phyloP scores from a whole-genome alignment of 1,140 invertebrate species.

The Heliothis virescens region DNA sequence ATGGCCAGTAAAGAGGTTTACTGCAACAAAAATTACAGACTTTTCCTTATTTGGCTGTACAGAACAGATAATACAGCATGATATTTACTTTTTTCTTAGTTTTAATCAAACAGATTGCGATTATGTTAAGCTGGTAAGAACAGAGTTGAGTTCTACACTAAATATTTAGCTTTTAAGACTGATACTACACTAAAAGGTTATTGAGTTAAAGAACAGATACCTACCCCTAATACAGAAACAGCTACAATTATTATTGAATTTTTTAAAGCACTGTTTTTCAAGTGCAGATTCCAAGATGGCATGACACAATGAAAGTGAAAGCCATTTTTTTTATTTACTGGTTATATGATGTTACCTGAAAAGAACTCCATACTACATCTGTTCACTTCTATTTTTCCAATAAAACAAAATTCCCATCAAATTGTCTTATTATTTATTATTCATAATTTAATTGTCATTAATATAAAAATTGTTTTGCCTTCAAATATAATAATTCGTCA shows the following conservation, averaged over 20 bases:
- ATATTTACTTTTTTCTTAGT: constrained; percentile 1
- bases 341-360: constrained; percentile 30
- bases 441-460: constrained; percentile 20
- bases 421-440: constrained; percentile 31
- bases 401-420: constrained; percentile 27
- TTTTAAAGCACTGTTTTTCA: too few relatives aligned
- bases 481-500: constrained; percentile 72
- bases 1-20: constrained; percentile 68
- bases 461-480: constrained; percentile 51
- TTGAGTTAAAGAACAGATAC: constrained; percentile 59
- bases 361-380: constrained; percentile 41
- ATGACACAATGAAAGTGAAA: too few relatives aligned
- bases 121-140: constrained; percentile 79
- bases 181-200: constrained; percentile 68
- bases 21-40: constrained; percentile 21
- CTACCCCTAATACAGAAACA: too few relatives aligned
- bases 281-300: too few relatives aligned
- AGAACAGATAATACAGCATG: constrained; percentile 68
- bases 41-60: constrained; percentile 57
- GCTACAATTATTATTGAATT: too few relatives aligned
- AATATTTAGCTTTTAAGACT: constrained; percentile 66
- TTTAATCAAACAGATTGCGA: constrained; percentile 45
- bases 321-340: neutral
- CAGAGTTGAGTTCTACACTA: constrained; percentile 60
- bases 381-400: constrained; percentile 26